Percentiles rank a stretch among this genome's conserved stretches.
Evolutionary conservation across 1,140 invertebrate species (phyloP).

Genomic region (Orchestia grillus): DNA sequence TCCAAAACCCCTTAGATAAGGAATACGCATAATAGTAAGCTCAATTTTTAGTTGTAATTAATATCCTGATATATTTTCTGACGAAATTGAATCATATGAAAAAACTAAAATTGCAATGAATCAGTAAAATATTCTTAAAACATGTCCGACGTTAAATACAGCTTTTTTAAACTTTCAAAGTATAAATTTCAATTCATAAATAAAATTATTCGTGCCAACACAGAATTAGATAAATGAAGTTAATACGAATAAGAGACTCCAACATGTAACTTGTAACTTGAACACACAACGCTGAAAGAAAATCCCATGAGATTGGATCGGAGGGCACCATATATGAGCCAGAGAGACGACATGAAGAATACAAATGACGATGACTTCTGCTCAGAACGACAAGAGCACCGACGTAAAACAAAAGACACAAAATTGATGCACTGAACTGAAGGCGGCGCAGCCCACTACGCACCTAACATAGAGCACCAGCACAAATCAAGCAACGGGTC

Average conservation of each 20-base stretch:
- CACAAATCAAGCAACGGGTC: constrained; percentile 8
- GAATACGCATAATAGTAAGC: background rate
- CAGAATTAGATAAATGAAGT: too few relatives aligned
- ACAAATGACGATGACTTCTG: background rate
- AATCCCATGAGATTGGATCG: background rate
- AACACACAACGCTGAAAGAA: background rate
- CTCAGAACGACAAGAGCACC: background rate
- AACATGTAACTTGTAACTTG: too few relatives aligned
- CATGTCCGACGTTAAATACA: too few relatives aligned
- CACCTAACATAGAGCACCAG: background rate
- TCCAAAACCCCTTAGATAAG: background rate
- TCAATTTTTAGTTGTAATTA: background rate
- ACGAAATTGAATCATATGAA: too few relatives aligned
- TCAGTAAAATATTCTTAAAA: too few relatives aligned
- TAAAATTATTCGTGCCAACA: too few relatives aligned
- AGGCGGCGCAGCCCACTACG: background rate
- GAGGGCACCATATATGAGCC: background rate
- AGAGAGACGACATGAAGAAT: background rate
- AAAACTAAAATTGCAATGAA: too few relatives aligned
- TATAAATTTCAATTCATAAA: too few relatives aligned
- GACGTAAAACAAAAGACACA: background rate
- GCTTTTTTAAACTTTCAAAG: too few relatives aligned
- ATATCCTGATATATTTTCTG: too few relatives aligned
- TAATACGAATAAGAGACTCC: too few relatives aligned
- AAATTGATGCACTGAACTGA: background rate